These are phyloP conservation scores for Aurelia aurita complex sp. Pacific DNA, from an alignment of 30 jellyfish, hydroid and myxozoan genomes.

Conservation along the genomic window DNA sequence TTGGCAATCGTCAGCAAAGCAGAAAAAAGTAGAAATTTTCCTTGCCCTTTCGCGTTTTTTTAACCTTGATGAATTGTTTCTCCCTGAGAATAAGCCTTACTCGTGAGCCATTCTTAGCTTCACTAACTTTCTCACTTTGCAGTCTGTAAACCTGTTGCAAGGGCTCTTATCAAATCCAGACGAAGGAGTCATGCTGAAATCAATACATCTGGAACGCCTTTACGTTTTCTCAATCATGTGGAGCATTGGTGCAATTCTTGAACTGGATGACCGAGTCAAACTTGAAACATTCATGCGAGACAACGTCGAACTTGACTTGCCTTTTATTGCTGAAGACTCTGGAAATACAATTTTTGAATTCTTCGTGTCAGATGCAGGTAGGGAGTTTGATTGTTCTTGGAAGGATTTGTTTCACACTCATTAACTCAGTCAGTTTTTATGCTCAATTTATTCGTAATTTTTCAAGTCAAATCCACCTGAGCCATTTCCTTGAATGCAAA, in stretches of 20 bases:
- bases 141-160: constrained; percentile 75
- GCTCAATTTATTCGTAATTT: not conserved
- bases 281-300: constrained; percentile 70
- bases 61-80: too few relatives aligned
- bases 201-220: constrained; percentile 58
- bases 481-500: too few relatives aligned
- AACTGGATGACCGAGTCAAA: constrained; percentile 76
- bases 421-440: too few relatives aligned
- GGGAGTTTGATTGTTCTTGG: not conserved
- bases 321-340: constrained; percentile 52
- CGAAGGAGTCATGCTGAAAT: constrained; percentile 49
- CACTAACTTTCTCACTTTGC: not conserved
- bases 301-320: constrained; percentile 47
- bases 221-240: constrained; percentile 85
- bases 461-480: too few relatives aligned
- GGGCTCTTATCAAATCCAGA: constrained; percentile 67
- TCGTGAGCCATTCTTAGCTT: too few relatives aligned
- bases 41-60: too few relatives aligned
- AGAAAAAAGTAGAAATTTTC: too few relatives aligned
- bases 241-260: constrained; percentile 85
- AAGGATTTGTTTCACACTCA: too few relatives aligned
- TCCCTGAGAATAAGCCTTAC: too few relatives aligned
- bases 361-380: constrained; percentile 77
- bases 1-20: too few relatives aligned
- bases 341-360: constrained; percentile 77